Evolutionary conservation across 1,140 invertebrate species (phyloP), one percentile per base, ranked within the genome.

Genomic region (Ditylenchus dipsaci): DNA sequence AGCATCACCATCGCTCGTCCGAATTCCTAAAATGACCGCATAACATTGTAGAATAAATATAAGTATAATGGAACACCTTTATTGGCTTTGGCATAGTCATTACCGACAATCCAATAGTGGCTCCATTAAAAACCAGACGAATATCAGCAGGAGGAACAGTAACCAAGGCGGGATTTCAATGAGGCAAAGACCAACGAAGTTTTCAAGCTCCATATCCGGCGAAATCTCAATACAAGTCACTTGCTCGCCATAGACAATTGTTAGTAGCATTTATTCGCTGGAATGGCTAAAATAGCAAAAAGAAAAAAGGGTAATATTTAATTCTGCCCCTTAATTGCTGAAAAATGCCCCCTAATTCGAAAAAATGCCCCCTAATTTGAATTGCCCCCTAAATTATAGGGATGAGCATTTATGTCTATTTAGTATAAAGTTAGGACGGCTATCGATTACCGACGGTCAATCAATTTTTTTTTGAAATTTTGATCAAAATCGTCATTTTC

Each of bases 151-250:
- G 45, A 23, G 68, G 53, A 3, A 65, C 29, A 13, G 43, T 26
- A 30, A 65, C 7, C 27, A 70, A 47, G 17, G 56, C 26, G 3
- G 63, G 27, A 65, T 49, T 38, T 65, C 63, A n/a, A 65, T 65
- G 3, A 59, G 5, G 27, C 69, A 71, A 5, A 71, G n/a, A 5
- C 57, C 43, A 9, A 71, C 33, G 21, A 71, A 57, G 13, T 30
- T 73, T n/a, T 71, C 69, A 19, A 71, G 0, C 27, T 71, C 69
- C 53, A 71, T 63, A 27, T 71, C 69, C 1, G 27, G n/a, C 13
- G 26, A 8, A 65, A 71, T n/a, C 30, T 71, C 71, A n/a, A 71
- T 26, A 8, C 15, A 45, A 29, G 71, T 19, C 26, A 66, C 47
- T 15, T 61, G 19, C 1, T 71, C 68, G 27, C 67, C 67, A 33